Evolutionary conservation across 2,888 invertebrate species (phyloP).

Genomic region (Ditylenchus weischeri): DNA sequence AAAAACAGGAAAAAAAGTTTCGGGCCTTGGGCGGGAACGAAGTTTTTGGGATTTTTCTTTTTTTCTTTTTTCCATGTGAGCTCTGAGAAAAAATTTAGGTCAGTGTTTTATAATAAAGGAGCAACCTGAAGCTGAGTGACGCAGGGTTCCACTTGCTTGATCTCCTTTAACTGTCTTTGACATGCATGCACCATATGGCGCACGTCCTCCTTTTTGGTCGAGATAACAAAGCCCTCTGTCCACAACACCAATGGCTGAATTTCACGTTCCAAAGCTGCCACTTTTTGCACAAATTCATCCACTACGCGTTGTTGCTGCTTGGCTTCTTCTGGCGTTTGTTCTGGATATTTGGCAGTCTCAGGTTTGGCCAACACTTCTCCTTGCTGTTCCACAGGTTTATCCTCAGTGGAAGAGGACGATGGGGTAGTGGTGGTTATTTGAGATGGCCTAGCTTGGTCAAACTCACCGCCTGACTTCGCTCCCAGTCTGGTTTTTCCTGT

Average conservation of each 20-base stretch:
- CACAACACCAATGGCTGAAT: constrained; percentile 47
- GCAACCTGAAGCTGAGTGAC: constrained; percentile 26
- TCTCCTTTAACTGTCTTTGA: constrained; percentile 48
- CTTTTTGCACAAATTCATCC: constrained; percentile 47
- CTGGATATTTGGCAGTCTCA: constrained; percentile 6
- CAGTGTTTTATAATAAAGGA: background rate
- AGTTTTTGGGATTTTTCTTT: no score
- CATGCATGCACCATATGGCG: constrained; percentile 48
- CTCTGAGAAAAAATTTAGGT: no score
- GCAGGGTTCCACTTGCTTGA: constrained; percentile 49
- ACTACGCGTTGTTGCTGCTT: constrained; percentile 26
- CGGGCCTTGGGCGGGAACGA: no score
- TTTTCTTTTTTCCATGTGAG: no score
- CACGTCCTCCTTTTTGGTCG: constrained; percentile 36
- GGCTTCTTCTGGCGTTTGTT: constrained; percentile 14
- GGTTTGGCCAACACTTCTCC: constrained; percentile 9
- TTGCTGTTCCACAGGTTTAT: constrained; percentile 12
- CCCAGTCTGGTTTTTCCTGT: constrained; percentile 37
- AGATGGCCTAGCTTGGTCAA: no score
- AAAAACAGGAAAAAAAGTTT: no score
- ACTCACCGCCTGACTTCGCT: background rate
- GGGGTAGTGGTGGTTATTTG: no score
- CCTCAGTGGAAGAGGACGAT: constrained; percentile 1
- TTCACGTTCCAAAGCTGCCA: constrained; percentile 40
- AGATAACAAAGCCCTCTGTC: constrained; percentile 36